Base-by-base conservation (phyloP, 2,113 vertebrate genomes). In the Trichomycterus rosablanca region DNA sequence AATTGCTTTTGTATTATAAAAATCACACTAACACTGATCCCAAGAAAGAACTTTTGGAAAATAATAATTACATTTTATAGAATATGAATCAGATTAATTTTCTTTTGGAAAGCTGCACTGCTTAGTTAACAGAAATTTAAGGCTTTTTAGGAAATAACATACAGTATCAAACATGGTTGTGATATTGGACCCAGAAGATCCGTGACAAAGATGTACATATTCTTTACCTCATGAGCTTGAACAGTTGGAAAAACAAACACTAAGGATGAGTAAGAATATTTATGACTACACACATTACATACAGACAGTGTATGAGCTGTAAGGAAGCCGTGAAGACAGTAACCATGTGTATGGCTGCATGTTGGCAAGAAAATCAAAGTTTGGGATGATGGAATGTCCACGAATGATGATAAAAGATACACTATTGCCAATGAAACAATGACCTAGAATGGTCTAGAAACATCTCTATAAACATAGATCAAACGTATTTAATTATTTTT, bases 201-300 rank as follows among this genome's bases (percentile, higher is more conserved):
- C 61, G 12, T 80, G 67, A 56, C 57, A 60, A 45, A 68, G 53
- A 62, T 26, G 39, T 49, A 63, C 19, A 46, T 56, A 7, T 53
- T 66, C 63, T 62, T 59, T 77, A 79, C 74, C 82, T 83, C 72
- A 53, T 59, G 80, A 77, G 72, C 48, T 71, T 76, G 70, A 75
- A 78, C 82, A 83, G 72, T 85, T 86, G 84, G 85, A 87, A 86
- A 86, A 86, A 87, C 83, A 86, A 84, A 87, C 79, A 80, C 67
- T n/a, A n/a, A n/a, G n/a, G n/a, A n/a, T n/a, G n/a, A n/a, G n/a
- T n/a, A n/a, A n/a, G n/a, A n/a, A 60, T 51, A 68, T 60, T 68
- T 49, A 68, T 76, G 68, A 76, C 69, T 75, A 78, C 82, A 83
- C 72, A 84, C 86, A 83, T 83, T 83, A 87, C 85, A 86, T 86